Base-by-base conservation (phyloP, 2,888 invertebrate genomes). In the Limulus polyphemus region DNA sequence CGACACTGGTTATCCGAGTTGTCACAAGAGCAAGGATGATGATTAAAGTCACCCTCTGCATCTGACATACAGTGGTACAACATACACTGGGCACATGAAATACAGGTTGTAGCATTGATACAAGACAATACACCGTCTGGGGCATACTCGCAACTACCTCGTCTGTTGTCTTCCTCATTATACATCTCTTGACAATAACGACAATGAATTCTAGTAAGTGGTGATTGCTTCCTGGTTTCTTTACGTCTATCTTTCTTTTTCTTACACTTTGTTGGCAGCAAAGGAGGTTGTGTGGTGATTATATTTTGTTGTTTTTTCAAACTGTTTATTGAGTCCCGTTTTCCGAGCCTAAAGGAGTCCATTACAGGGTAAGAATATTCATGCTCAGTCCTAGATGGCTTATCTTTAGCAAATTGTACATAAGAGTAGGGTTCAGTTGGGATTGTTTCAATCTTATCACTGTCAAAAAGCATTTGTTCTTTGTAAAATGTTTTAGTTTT, bases 41-140 rank as follows among this genome's bases (percentile, higher is more conserved):
- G 83, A 60, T 83, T 83, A 75, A 86, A 88, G 71, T 93, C 91
- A 1, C 90, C 92, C 74, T 93, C 93, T 2, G 88, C 83, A 77
- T 92, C 91, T 69, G 89, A 83, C 83, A 90, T 87, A 77, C 94
- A 94, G 80, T 94, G 93, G 79, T 93, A 94, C 73, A 92, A 81
- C 83, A 93, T 84, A 72, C 91, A 88, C 77, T 86, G 86, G 16
- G 93, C 91, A 76, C 91, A 90, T 69, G 84, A 83, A 73, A 94
- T 85, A 75, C 94, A 93, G 57, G 88, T 84, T 55, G 90, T 83
- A 62, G 82, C 81, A 75, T 92, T 87, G 72, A 94, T 87, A 72
- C 89, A 87, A 47, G 84, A 81, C 69, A 83, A 83, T 74, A 87
- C 83, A 54, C 54, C 54, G 78, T 94, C 93, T 0, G 94, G 94